Base-by-base conservation (phyloP, 2,888 invertebrate genomes). In the Drosophila planitibia region DNA sequence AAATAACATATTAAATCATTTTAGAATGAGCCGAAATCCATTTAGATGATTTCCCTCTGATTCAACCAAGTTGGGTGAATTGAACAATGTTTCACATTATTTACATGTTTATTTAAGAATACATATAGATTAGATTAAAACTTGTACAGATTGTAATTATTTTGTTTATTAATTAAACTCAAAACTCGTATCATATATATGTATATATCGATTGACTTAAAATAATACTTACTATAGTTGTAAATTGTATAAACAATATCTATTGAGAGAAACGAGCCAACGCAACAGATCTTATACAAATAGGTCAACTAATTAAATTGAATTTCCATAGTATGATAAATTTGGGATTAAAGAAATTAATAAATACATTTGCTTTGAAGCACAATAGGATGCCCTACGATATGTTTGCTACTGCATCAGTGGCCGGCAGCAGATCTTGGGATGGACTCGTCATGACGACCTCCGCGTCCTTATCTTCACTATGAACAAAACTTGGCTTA, bases 221-320 rank as follows among this genome's bases (percentile, higher is more conserved):
- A 5, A 57, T 9, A 68, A 51, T 80, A 78, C 58, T 78, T 70
- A 73, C 58, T 70, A 60, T 25, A 51, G 63, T 49, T 59, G 59
- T 52, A 63, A 54, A 58, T 62, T 58, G 57, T 71, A 68, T 14
- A 57, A 39, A 49, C 67, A 37, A 65, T 61, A 60, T 69, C 25
- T 60, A 59, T 70, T 22, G 39, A 65, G 61, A 60, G 30, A 72
- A 68, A 69, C 54, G 69, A 59, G 55, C 69, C 59, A 66, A 67
- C 61, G 70, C 79, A 83, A 81, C 79, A 81, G 71, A 70, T 72
- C 77, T 82, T 79, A 74, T 49, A 64, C 32, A 54, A 39, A 66
- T 53, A 79, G 61, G 28, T 68, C 61, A 79, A 79, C 74, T 70
- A 74, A 75, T 69, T 73, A 64, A 75, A 70, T 60, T 55, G 58